Evolutionary conservation across 1,140 invertebrate species (phyloP).

Genomic region (Saccostrea echinata): DNA sequence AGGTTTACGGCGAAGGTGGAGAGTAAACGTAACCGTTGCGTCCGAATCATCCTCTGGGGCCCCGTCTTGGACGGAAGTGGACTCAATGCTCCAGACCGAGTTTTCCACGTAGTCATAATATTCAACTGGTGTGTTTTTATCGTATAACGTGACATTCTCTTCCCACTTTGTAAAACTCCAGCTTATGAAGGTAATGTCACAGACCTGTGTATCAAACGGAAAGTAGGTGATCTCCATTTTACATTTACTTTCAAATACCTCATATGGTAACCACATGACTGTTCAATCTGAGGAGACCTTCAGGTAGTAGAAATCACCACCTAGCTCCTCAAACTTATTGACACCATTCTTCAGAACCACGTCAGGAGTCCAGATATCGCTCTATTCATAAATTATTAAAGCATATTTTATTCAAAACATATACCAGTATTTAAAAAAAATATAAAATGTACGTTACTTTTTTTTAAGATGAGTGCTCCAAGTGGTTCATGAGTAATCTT

Average conservation of each 20-base stretch:
- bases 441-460: too few species aligned
- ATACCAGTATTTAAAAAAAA: neutral
- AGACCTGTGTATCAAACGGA: slow-evolving; percentile 43
- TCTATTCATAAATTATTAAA: neutral
- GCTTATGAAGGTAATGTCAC: neutral
- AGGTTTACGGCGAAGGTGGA: slow-evolving; percentile 59
- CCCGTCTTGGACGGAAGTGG: too few species aligned
- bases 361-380: slow-evolving; percentile 46
- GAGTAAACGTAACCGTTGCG: neutral
- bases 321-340: slow-evolving; percentile 29
- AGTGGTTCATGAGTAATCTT: neutral
- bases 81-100: neutral
- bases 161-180: slow-evolving; percentile 33
- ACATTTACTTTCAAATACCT: slow-evolving; percentile 44
- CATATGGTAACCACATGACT: slow-evolving; percentile 33
- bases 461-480: neutral
- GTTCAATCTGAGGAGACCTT: neutral
- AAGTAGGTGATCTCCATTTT: slow-evolving; percentile 32
- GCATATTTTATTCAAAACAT: too few species aligned
- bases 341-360: slow-evolving; percentile 39
- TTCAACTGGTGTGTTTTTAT: neutral
- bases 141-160: neutral
- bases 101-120: slow-evolving; percentile 30
- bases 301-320: slow-evolving; percentile 37
- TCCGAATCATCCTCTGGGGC: neutral